A percentile compares a stretch with the other conserved stretches of the same genome.
phyloP scores from a whole-genome alignment of 2,888 invertebrate genomes.

The Myathropa florea region DNA sequence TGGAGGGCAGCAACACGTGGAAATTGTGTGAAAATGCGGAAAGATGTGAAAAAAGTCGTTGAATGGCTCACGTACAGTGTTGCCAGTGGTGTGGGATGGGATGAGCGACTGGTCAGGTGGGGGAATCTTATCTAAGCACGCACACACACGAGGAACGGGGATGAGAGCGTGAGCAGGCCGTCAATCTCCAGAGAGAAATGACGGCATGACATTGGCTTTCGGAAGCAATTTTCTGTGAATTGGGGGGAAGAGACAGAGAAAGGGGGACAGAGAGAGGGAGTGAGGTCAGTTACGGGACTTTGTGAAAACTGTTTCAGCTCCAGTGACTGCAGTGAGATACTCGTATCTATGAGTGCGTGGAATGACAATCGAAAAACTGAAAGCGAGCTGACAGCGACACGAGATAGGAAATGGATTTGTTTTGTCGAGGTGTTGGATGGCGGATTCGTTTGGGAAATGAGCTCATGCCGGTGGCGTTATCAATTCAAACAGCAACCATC shows the following conservation, averaged over 20 bases:
- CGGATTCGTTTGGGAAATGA: background rate
- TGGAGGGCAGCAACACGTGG: constrained; percentile 11
- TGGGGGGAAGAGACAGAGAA: no score
- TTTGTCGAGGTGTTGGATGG: background rate
- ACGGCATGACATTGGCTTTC: constrained; percentile 31
- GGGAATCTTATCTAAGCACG: background rate
- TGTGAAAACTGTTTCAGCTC: constrained; percentile 12
- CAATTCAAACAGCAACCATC: background rate
- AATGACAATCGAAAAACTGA: background rate
- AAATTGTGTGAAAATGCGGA: constrained; percentile 22
- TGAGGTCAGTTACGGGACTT: background rate
- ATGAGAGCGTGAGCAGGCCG: constrained; percentile 5
- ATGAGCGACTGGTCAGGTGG: background rate
- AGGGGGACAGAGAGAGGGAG: background rate
- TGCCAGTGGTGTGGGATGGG: constrained; percentile 26
- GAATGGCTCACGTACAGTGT: constrained; percentile 4
- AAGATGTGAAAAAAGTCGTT: background rate
- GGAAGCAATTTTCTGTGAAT: background rate
- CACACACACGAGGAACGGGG: background rate
- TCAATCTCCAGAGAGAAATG: constrained; percentile 37
- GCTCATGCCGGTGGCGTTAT: constrained; percentile 10
- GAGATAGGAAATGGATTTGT: background rate
- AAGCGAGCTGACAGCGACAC: background rate
- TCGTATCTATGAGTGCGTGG: no score
- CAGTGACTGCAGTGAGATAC: background rate